Conservation (phyloP, 2,797 vertebrate species). For the Anisognathus igniventris region DNA sequence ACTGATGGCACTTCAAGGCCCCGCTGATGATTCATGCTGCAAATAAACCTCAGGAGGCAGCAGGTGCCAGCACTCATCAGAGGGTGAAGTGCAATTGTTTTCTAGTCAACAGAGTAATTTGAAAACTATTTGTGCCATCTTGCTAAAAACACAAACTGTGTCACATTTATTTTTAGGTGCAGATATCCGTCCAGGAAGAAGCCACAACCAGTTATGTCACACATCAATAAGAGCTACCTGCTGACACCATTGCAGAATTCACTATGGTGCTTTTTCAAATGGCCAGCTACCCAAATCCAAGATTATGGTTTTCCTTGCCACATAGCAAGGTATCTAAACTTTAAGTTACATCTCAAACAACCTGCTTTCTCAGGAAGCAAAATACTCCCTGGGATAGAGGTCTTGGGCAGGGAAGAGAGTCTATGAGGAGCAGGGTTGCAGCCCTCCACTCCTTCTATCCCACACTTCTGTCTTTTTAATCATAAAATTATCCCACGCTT, state of each 20-base stretch:
- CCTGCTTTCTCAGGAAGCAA: background rate
- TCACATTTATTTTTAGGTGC: slow-evolving; percentile 21
- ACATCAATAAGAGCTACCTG: slow-evolving; percentile 7
- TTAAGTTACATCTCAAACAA: background rate
- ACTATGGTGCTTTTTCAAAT: background rate
- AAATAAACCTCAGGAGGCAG: slow-evolving; percentile 38
- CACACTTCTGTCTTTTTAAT: background rate
- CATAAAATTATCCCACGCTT: background rate
- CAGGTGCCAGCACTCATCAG: slow-evolving; percentile 33
- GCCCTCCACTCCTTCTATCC: background rate
- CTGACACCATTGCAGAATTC: background rate
- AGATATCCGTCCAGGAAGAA: background rate
- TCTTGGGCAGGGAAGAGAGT: background rate
- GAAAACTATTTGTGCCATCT: slow-evolving; percentile 49
- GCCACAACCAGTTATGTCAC: background rate
- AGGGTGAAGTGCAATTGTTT: slow-evolving; percentile 22
- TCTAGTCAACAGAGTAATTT: slow-evolving; percentile 39
- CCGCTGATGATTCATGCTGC: background rate
- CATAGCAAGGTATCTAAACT: background rate
- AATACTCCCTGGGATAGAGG: background rate
- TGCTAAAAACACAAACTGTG: slow-evolving; percentile 42
- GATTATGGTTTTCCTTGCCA: background rate
- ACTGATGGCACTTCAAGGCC: background rate
- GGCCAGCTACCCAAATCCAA: background rate
- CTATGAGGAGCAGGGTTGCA: background rate